Evolutionary conservation across 2,113 vertebrate genomes (phyloP).

Genomic region (Saccopteryx leptura): DNA sequence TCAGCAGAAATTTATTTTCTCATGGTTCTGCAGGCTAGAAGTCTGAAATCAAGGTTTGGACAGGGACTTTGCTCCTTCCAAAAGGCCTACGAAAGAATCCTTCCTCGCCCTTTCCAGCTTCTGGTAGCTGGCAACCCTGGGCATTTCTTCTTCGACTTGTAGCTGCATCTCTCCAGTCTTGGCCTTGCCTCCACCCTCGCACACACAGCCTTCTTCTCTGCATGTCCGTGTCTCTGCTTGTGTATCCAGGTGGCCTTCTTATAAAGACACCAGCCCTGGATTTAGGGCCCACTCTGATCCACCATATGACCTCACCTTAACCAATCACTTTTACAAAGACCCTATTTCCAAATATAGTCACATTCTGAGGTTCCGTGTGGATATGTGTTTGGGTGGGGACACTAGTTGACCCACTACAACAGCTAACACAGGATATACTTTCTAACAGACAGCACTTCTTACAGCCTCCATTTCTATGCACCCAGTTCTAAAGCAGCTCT

Average conservation of each 20-base stretch:
- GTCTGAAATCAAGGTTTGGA: neutral
- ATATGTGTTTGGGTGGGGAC: neutral
- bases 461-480: neutral
- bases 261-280: neutral
- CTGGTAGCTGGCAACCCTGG: neutral
- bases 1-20: neutral
- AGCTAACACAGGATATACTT: neutral
- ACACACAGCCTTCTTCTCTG: neutral
- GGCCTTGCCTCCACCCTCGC: neutral
- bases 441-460: neutral
- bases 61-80: neutral
- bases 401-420: neutral
- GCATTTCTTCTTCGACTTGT: neutral
- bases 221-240: neutral
- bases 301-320: neutral
- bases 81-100: neutral
- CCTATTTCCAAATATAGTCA: neutral
- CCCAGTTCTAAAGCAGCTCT: neutral
- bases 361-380: neutral
- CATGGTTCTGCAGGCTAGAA: neutral
- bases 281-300: neutral
- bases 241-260: neutral
- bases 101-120: neutral
- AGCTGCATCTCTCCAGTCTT: neutral
- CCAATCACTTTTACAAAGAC: neutral